Evolutionary conservation across 2,797 vertebrate genomes (phyloP).

Genomic region (Ctenosaura bakeri): DNA sequence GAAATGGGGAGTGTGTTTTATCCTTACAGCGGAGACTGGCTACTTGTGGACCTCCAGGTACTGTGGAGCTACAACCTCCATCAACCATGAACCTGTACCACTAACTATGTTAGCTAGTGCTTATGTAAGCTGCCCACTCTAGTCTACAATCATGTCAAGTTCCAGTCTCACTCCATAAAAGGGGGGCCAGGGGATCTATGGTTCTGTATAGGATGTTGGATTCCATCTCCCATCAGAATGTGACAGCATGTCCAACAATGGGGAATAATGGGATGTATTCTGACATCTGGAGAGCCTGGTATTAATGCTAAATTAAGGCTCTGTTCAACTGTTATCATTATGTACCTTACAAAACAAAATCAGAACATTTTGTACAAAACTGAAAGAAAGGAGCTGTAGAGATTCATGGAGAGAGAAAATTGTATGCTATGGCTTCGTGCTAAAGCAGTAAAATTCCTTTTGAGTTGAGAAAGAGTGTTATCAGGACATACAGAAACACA

Average conservation of each 20-base stretch:
- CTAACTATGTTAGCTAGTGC: neutral
- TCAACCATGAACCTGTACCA: neutral
- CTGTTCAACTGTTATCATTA: neutral
- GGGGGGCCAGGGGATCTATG: neutral
- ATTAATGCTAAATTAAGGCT: conserved; percentile 47
- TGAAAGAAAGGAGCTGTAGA: neutral
- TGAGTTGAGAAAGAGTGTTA: no score
- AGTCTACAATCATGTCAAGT: neutral
- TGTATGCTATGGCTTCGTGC: no score
- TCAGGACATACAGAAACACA: neutral
- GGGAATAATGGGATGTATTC: neutral
- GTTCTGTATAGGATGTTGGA: neutral
- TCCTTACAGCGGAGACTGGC: neutral
- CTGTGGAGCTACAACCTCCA: neutral
- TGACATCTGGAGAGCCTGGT: conserved; percentile 5
- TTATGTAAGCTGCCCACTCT: neutral
- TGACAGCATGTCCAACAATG: neutral
- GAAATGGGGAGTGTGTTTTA: neutral
- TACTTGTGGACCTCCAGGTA: neutral
- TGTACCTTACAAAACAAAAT: no score
- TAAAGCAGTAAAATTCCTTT: no score
- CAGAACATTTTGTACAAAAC: neutral
- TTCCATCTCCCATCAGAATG: neutral
- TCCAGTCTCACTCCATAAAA: no score
- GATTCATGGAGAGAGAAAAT: neutral